Evolutionary conservation across 1,140 invertebrate species (phyloP), one percentile per base, ranked within the genome.

Genomic region (Andricus grossulariae): DNA sequence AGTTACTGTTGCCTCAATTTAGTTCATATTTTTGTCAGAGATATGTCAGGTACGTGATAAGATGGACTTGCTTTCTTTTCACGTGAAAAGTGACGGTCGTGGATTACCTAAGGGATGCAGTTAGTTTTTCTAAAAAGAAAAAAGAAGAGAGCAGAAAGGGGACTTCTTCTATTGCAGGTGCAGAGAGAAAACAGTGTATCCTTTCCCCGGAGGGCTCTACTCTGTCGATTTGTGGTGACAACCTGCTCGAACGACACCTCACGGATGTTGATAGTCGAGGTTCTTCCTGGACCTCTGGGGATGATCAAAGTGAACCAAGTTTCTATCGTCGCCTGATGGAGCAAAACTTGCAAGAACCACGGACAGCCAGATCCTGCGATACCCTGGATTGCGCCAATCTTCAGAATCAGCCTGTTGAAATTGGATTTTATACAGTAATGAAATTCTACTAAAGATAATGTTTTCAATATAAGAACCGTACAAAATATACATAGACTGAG

Each of bases 141-240:
- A 45, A 1, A 45, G 7, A 45, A 45, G 77, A 77, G 79, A 77
- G 71, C 79, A 71, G 75, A 70, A 72, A 77, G 72, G 71, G 78
- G 73, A 55, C 74, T 70, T 71, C 50, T 51, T 18, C 70, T 73
- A 70, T 79, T 73, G 57, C 76, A 82, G 84, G 71, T 73, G 75
- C 73, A 76, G 81, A 78, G 72, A 84, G 81, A 72, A 80, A 82
- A 80, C 73, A 81, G 77, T 79, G 51, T 54, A 76, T 60, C 54
- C 71, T 77, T n/a, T 85, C 86, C 73, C 87, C 82, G 13, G 83
- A 86, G 86, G 83, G 79, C 74, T 84, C 83, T 73, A 81, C 79
- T 74, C 79, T 85, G 85, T 89, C 88, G 85, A 85, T 90, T 87
- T 89, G 85, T 74, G 84, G 83, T 50, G 87, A 89, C 85, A 88